phyloP scores from a whole-genome alignment of 2,113 vertebrate species.

The Phyllostomus discolor region DNA sequence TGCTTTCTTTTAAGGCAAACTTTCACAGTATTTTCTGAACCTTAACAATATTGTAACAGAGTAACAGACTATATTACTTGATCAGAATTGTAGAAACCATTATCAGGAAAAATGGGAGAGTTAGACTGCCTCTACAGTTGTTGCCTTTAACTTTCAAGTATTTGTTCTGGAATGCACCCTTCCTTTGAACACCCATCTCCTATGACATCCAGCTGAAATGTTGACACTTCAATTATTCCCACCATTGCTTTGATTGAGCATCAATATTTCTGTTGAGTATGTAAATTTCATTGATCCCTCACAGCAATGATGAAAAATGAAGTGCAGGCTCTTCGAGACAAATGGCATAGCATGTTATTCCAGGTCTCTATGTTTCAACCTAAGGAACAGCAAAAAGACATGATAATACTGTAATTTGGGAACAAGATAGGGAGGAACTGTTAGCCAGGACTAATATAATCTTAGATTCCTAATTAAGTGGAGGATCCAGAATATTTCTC shows the following conservation, averaged over 20 bases:
- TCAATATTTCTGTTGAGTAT: background rate
- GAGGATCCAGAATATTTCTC: background rate
- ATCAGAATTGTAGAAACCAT: background rate
- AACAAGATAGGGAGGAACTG: background rate
- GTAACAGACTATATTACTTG: background rate
- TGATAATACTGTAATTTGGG: background rate
- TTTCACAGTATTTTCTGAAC: background rate
- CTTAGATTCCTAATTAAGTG: background rate
- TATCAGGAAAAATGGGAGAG: background rate
- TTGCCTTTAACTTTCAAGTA: background rate
- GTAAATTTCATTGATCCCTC: background rate
- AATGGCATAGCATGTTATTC: background rate
- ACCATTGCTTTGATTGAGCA: background rate
- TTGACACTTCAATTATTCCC: background rate
- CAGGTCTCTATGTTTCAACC: background rate
- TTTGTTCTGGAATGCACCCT: background rate
- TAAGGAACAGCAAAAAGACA: background rate
- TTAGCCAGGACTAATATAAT: background rate
- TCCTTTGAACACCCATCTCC: background rate
- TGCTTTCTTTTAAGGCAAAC: background rate
- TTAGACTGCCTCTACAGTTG: background rate
- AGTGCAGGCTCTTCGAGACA: background rate
- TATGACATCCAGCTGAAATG: background rate
- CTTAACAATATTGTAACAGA: background rate
- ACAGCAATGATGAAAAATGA: background rate